A percentile compares a stretch with the other conserved stretches of the same genome.
Conservation (phyloP, 2,888 invertebrate species). For the Didymodactylos carnosus region DNA sequence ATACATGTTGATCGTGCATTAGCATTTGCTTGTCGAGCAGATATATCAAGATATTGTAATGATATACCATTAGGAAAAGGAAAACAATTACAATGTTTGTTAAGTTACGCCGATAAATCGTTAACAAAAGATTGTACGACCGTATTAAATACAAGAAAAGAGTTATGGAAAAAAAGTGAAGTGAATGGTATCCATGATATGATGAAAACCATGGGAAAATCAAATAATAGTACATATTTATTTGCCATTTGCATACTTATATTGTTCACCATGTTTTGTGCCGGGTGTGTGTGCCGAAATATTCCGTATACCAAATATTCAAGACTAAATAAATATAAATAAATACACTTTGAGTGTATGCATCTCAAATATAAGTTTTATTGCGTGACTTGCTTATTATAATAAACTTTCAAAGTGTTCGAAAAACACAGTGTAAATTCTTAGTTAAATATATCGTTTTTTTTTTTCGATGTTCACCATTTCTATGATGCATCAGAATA, state of each 20-base stretch:
- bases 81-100: constrained; percentile 5
- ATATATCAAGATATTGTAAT: constrained; percentile 4
- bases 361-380: too few relatives aligned
- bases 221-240: constrained; percentile 4
- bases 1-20: constrained; percentile 12
- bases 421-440: too few relatives aligned
- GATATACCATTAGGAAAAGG: constrained; percentile 2
- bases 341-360: too few relatives aligned
- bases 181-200: not conserved
- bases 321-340: not conserved
- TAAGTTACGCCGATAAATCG: not conserved
- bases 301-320: not conserved
- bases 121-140: not conserved
- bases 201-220: constrained; percentile 2
- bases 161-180: not conserved
- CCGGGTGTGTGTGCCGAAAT: not conserved
- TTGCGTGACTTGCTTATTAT: too few relatives aligned
- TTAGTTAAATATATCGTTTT: too few relatives aligned
- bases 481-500: too few relatives aligned
- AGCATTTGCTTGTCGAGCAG: not conserved
- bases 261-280: not conserved
- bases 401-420: too few relatives aligned
- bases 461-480: too few relatives aligned
- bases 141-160: not conserved
- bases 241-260: not conserved